Evolutionary conservation across 2,797 vertebrate genomes (phyloP).

Genomic region (Varecia variegata): DNA sequence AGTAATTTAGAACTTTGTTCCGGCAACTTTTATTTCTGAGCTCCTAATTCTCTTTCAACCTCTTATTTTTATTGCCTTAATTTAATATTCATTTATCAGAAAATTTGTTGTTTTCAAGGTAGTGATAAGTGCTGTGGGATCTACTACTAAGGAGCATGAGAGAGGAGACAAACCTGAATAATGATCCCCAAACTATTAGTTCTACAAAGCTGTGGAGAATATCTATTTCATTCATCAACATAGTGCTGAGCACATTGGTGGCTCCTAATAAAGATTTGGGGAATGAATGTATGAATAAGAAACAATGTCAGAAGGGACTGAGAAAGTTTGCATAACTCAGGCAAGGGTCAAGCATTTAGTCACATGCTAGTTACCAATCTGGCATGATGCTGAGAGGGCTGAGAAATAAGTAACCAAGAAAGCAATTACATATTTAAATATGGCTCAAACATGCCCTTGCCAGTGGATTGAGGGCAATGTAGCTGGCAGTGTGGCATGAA

Average conservation of each 20-base stretch:
- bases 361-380: slow-evolving; percentile 4
- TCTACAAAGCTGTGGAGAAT: not conserved
- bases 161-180: not conserved
- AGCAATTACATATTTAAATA: slow-evolving; percentile 18
- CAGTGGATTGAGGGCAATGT: not conserved
- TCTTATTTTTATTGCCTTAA: not conserved
- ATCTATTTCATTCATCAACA: not conserved
- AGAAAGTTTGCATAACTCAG: not conserved
- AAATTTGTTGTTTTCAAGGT: not conserved
- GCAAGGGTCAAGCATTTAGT: not conserved
- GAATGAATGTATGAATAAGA: not conserved
- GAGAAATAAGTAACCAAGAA: slow-evolving; percentile 52
- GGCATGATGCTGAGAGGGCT: not conserved
- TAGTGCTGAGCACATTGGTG: not conserved
- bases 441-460: not conserved
- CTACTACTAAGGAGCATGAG: not conserved
- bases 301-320: not conserved
- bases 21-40: slow-evolving; percentile 1
- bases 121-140: not conserved
- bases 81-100: not conserved
- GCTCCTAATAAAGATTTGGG: not conserved
- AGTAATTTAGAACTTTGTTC: not conserved
- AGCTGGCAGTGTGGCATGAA: not conserved
- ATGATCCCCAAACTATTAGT: not conserved
- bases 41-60: not conserved